phyloP scores from a whole-genome alignment of 2,113 vertebrate species.

The Amphilophus citrinellus region DNA sequence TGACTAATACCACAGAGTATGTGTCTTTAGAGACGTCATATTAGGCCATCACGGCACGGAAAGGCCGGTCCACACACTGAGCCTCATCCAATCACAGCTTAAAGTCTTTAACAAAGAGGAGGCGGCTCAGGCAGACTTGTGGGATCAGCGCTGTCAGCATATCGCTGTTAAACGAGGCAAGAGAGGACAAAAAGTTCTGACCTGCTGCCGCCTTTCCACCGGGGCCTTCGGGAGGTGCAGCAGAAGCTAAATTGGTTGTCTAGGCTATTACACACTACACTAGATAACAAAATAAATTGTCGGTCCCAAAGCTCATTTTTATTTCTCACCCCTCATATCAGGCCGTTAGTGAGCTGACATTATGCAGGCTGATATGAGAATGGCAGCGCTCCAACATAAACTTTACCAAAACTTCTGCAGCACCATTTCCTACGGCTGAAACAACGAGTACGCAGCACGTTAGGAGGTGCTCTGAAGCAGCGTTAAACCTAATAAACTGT shows the following conservation, averaged over 20 bases:
- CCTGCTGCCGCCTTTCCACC: background rate
- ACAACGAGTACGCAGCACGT: rapidly evolving
- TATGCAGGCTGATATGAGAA: background rate
- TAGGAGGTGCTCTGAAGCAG: background rate
- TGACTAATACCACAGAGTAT: background rate
- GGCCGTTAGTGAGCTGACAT: background rate
- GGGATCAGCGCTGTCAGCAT: background rate
- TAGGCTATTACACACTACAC: background rate
- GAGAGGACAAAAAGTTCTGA: background rate
- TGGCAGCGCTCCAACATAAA: background rate
- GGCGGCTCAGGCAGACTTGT: background rate
- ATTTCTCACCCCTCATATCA: background rate
- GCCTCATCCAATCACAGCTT: background rate
- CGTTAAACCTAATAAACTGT: slow-evolving; percentile 2
- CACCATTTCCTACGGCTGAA: no score
- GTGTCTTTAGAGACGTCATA: background rate
- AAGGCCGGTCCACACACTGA: background rate
- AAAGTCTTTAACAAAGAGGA: slow-evolving; percentile 7
- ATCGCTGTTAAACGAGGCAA: background rate
- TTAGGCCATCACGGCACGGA: background rate
- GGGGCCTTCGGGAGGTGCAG: background rate
- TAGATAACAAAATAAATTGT: slow-evolving; percentile 10
- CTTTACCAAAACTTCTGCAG: background rate
- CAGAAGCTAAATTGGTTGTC: background rate
- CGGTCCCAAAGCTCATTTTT: slow-evolving; percentile 20